These are phyloP conservation scores for Probaryconus sp. DNA, from an alignment of 1,140 invertebrate species.

Conservation along the genomic window DNA sequence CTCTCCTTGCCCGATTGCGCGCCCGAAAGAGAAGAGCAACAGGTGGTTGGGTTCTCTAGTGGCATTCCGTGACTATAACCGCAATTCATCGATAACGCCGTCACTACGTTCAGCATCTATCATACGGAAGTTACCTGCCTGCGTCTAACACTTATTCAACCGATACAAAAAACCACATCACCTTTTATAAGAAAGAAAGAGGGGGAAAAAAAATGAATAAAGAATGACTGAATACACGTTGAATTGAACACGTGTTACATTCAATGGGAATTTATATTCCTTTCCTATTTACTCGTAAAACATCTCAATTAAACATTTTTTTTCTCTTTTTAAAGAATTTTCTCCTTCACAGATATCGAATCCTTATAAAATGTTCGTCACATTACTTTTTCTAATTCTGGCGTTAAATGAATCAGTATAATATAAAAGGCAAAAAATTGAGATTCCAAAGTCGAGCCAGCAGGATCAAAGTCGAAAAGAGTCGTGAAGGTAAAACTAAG, in stretches of 20 bases:
- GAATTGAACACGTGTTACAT: not conserved
- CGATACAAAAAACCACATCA: not conserved
- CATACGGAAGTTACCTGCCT: slow-evolving; percentile 32
- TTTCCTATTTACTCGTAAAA: slow-evolving; percentile 12
- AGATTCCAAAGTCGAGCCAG: slow-evolving; percentile 15
- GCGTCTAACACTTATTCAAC: slow-evolving; percentile 5
- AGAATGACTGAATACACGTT: too few species aligned
- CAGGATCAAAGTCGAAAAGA: slow-evolving; percentile 34
- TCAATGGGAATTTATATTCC: slow-evolving; percentile 2
- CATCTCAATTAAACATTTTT: too few species aligned
- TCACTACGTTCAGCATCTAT: slow-evolving; percentile 37
- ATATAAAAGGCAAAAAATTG: slow-evolving; percentile 3
- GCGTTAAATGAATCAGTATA: too few species aligned
- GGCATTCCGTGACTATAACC: slow-evolving; percentile 55
- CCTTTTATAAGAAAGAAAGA: not conserved
- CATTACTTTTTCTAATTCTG: too few species aligned
- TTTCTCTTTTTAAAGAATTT: too few species aligned
- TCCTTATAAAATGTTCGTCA: too few species aligned
- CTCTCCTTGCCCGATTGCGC: slow-evolving; percentile 19
- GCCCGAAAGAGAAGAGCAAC: slow-evolving; percentile 60
- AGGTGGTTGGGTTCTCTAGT: slow-evolving; percentile 64
- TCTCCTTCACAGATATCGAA: too few species aligned
- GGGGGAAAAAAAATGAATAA: too few species aligned
- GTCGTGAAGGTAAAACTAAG: slow-evolving; percentile 27
- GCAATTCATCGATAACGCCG: slow-evolving; percentile 60